Percentiles rank a stretch among this genome's conserved stretches.
phyloP scores from a whole-genome alignment of 1,140 invertebrate genomes.

The Drosophila orena region DNA sequence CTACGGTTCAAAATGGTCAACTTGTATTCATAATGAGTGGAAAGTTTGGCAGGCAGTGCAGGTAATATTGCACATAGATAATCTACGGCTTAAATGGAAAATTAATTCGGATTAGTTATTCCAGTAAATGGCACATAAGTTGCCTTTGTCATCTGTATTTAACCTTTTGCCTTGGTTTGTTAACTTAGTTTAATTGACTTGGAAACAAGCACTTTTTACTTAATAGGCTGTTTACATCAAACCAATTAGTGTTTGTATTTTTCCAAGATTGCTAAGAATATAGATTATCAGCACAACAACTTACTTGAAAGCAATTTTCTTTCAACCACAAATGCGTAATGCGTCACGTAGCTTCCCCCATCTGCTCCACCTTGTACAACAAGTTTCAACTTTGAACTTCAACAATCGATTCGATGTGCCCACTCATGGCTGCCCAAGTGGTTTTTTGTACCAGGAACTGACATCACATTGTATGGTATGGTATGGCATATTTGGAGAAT shows the following conservation, averaged over 20 bases:
- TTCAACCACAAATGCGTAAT: not conserved
- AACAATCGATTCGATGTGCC: conserved; percentile 50
- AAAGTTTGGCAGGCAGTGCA: conserved; percentile 44
- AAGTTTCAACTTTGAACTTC: conserved; percentile 51
- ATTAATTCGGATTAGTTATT: conserved; percentile 21
- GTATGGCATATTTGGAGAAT: not conserved
- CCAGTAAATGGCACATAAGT: not conserved
- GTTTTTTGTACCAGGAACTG: conserved; percentile 43
- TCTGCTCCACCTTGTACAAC: conserved; percentile 34
- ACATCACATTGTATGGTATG: conserved; percentile 26
- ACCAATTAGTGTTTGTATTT: not conserved
- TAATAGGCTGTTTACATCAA: not conserved
- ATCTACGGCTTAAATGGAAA: conserved; percentile 25
- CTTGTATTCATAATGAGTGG: conserved; percentile 72
- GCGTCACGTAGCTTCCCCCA: conserved; percentile 26
- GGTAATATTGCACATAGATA: conserved; percentile 23
- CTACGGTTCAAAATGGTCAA: conserved; percentile 49
- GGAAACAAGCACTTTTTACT: no score
- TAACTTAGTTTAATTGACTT: no score
- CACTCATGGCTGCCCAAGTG: conserved; percentile 39
- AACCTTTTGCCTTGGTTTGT: not conserved
- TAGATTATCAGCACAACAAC: not conserved
- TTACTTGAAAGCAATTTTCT: conserved; percentile 1
- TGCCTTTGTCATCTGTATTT: not conserved
- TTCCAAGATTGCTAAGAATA: no score